Evolutionary conservation across 2,888 invertebrate species (phyloP).

Genomic region (Leptothorax acervorum): DNA sequence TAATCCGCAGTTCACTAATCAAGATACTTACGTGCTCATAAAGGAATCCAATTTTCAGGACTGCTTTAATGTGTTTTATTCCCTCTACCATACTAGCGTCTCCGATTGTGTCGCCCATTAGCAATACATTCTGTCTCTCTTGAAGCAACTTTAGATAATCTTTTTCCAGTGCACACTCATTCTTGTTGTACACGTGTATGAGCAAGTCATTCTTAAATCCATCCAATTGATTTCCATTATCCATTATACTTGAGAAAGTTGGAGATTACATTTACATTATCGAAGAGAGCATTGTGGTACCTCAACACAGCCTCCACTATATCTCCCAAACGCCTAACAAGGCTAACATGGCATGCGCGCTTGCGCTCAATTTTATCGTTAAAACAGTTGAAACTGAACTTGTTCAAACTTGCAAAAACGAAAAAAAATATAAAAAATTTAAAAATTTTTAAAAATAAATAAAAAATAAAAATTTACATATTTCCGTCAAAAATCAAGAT

Average conservation of each 20-base stretch:
- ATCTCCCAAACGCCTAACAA: slow-evolving; percentile 97
- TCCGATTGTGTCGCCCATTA: slow-evolving; percentile 97
- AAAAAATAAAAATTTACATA: no score
- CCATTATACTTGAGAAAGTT: slow-evolving; percentile 95
- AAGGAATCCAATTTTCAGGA: slow-evolving; percentile 97
- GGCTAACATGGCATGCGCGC: no score
- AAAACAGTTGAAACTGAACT: no score
- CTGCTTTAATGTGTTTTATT: slow-evolving; percentile 90
- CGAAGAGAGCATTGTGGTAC: slow-evolving; percentile 89
- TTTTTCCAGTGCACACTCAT: slow-evolving; percentile 93
- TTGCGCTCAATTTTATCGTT: no score
- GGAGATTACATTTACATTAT: slow-evolving; percentile 93
- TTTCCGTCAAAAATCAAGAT: no score
- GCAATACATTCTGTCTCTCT: slow-evolving; percentile 92
- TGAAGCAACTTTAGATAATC: slow-evolving; percentile 92
- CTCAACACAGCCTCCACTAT: slow-evolving; percentile 92
- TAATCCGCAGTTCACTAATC: not conserved
- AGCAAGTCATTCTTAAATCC: slow-evolving; percentile 90
- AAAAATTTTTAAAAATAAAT: no score
- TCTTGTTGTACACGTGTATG: slow-evolving; percentile 98
- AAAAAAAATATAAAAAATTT: no score
- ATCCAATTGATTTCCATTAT: slow-evolving; percentile 86
- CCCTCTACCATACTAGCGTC: slow-evolving; percentile 98
- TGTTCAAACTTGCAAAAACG: no score
- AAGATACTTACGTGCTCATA: slow-evolving; percentile 90